phyloP scores from a whole-genome alignment of 2,113 vertebrate species.

The Sitta europaea region DNA sequence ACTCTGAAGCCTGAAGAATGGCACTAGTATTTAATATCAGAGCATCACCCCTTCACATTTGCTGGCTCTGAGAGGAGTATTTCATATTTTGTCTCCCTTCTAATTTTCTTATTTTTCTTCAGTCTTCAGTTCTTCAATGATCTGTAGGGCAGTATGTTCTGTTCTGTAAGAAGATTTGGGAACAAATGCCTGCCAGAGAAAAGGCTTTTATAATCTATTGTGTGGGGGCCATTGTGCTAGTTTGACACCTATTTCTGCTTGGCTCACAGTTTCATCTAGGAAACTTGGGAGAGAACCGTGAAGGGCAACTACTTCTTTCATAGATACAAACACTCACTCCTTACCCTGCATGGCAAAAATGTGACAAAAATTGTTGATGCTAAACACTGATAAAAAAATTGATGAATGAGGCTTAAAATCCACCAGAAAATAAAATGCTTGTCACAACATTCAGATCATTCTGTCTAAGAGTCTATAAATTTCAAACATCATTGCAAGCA shows the following conservation, averaged over 20 bases:
- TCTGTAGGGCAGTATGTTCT: constrained; percentile 46
- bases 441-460: neutral
- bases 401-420: neutral
- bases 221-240: neutral
- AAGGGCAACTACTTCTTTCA: neutral
- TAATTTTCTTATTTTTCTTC: constrained; percentile 42
- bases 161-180: constrained; percentile 20
- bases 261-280: neutral
- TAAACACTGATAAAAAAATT: neutral
- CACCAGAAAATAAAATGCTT: neutral
- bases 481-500: neutral
- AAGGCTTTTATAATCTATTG: constrained; percentile 3
- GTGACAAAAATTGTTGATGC: neutral
- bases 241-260: constrained; percentile 31
- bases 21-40: neutral
- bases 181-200: constrained; percentile 25
- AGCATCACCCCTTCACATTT: neutral
- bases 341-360: neutral
- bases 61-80: neutral
- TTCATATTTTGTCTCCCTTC: constrained; percentile 3
- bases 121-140: constrained; percentile 3
- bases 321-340: neutral
- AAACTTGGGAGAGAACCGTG: neutral
- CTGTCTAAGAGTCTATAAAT: neutral
- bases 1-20: neutral